Percentiles rank a stretch among this genome's conserved stretches.
Evolutionary conservation across 2,888 invertebrate species (phyloP).

Genomic region (Epinotia bilunana): DNA sequence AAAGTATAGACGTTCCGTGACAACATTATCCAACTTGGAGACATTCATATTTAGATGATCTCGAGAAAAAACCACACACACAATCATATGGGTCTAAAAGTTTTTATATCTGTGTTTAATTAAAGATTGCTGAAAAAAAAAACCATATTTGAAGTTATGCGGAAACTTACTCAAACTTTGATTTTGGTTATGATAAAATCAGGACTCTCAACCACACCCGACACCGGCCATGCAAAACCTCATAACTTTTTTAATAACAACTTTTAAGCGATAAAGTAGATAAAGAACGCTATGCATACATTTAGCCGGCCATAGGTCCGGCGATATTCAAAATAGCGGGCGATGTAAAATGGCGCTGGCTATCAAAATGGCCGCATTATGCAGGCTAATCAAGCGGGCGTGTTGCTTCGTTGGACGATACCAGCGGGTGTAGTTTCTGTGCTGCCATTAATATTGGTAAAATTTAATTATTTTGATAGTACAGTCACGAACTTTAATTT

Average conservation of each 20-base stretch:
- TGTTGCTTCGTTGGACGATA: conserved; percentile 24
- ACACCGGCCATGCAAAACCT: conserved; percentile 26
- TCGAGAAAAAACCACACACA: no score
- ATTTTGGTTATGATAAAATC: conserved; percentile 29
- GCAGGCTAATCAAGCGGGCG: conserved; percentile 39
- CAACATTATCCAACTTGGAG: no score
- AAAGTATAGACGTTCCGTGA: no score
- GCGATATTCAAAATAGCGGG: conserved; percentile 11
- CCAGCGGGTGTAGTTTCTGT: conserved; percentile 11
- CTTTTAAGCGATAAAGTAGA: conserved; percentile 30
- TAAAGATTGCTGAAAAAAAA: not conserved
- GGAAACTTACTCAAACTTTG: conserved; percentile 3
- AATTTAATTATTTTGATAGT: conserved; percentile 22
- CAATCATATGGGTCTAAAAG: no score
- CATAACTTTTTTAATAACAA: conserved; percentile 44
- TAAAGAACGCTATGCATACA: conserved; percentile 29
- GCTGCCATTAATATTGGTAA: conserved; percentile 34
- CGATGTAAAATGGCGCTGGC: conserved; percentile 33
- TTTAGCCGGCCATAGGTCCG: conserved; percentile 21
- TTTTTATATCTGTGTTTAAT: not conserved
- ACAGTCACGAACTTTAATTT: no score
- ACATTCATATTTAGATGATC: no score
- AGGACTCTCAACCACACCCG: conserved; percentile 24
- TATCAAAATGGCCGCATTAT: conserved; percentile 36
- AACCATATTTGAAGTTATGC: conserved; percentile 7